Percentiles rank a stretch among this genome's conserved stretches.
Conservation (phyloP, 2,888 invertebrate genomes). For the Callyntrura sp. region DNA sequence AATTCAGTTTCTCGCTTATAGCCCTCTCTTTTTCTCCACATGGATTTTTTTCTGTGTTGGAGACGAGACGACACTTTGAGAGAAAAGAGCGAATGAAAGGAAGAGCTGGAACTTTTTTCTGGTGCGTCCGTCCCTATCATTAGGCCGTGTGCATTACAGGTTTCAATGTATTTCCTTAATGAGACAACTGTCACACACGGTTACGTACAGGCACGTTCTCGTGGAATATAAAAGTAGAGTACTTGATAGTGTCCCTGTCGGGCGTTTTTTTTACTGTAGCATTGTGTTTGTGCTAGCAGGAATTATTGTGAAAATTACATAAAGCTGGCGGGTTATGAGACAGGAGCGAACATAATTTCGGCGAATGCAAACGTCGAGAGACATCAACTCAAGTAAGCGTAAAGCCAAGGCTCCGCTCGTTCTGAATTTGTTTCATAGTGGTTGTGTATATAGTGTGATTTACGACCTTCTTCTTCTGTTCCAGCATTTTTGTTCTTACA, state of each 20-base stretch:
- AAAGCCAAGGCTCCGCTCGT: neutral
- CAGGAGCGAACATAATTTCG: no score
- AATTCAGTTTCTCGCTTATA: slow-evolving; percentile 39
- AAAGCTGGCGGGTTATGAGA: no score
- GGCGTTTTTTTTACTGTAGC: no score
- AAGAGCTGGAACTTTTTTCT: neutral
- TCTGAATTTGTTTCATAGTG: neutral
- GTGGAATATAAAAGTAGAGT: neutral
- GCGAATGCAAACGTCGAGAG: neutral
- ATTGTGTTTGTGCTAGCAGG: no score
- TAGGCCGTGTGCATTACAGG: neutral
- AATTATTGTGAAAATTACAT: no score
- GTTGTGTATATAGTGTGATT: slow-evolving; percentile 47
- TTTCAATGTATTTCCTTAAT: slow-evolving; percentile 30
- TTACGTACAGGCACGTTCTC: neutral
- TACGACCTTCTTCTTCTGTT: slow-evolving; percentile 64
- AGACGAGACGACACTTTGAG: neutral
- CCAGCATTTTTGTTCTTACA: slow-evolving; percentile 9
- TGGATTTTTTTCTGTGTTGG: neutral
- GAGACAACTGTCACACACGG: slow-evolving; percentile 30
- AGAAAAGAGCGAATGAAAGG: slow-evolving; percentile 5
- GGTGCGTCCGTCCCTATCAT: neutral
- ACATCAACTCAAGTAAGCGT: neutral
- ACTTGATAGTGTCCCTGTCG: no score
- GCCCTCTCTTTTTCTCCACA: neutral